phyloP scores from a whole-genome alignment of 2,888 invertebrate species.

The Lacanobia wlatinum region DNA sequence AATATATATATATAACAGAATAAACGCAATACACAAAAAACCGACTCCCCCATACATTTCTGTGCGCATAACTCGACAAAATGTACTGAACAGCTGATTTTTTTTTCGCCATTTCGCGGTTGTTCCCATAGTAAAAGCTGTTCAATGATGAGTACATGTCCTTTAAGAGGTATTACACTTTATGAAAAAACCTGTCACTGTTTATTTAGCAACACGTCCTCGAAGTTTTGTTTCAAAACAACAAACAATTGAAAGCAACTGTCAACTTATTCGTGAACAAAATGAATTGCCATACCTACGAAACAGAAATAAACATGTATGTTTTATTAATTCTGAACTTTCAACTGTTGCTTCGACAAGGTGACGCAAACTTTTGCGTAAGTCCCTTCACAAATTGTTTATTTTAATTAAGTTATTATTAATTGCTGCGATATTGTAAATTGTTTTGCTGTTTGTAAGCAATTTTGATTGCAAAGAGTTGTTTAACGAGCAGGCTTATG shows the following conservation, averaged over 20 bases:
- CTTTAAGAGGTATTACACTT: too few relatives aligned
- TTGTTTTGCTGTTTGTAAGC: conserved; percentile 4
- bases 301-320: conserved; percentile 33
- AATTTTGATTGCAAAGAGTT: conserved; percentile 7
- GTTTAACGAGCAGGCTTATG: background rate
- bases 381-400: conserved; percentile 17
- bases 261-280: conserved; percentile 40
- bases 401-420: conserved; percentile 22
- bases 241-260: conserved; percentile 47
- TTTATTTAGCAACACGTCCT: conserved; percentile 50
- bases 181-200: background rate
- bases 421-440: conserved; percentile 16
- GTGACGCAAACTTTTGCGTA: conserved; percentile 31
- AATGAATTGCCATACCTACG: conserved; percentile 45
- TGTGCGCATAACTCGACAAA: too few relatives aligned
- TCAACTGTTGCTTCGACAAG: conserved; percentile 18
- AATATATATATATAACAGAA: too few relatives aligned
- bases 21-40: too few relatives aligned
- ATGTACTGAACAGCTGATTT: too few relatives aligned
- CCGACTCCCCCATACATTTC: too few relatives aligned
- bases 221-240: conserved; percentile 39
- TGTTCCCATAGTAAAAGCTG: too few relatives aligned
- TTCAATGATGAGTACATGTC: too few relatives aligned
- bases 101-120: too few relatives aligned
- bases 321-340: conserved; percentile 50